phyloP scores from a whole-genome alignment of 2,888 invertebrate genomes.

The Phasia obesa region DNA sequence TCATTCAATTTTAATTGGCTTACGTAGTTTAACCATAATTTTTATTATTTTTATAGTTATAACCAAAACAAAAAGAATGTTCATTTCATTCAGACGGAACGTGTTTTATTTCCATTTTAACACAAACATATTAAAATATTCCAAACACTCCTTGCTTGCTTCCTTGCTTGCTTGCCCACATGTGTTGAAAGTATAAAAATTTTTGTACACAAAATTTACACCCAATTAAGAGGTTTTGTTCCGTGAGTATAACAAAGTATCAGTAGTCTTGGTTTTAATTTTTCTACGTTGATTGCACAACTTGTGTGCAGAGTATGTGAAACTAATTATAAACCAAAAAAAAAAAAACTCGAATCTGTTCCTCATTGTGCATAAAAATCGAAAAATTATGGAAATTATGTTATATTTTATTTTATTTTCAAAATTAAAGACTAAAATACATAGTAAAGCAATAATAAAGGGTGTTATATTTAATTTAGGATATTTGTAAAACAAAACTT shows the following conservation, averaged over 20 bases:
- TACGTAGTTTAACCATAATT: conserved; percentile 71
- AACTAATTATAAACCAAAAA: conserved; percentile 61
- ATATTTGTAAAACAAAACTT: neutral
- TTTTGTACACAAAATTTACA: conserved; percentile 54
- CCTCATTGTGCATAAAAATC: conserved; percentile 81
- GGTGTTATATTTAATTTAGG: neutral
- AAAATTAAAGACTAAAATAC: conserved; percentile 14
- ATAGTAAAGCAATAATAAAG: conserved; percentile 14
- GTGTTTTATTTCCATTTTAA: conserved; percentile 49
- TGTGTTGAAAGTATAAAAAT: conserved; percentile 64
- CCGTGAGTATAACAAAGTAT: conserved; percentile 5
- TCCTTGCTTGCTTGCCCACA: conserved; percentile 21
- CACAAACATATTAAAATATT: conserved; percentile 27
- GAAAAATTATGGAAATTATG: conserved; percentile 82
- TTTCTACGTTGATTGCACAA: conserved; percentile 31
- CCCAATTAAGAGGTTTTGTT: conserved; percentile 63
- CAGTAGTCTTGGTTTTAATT: conserved; percentile 35
- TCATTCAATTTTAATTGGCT: conserved; percentile 70
- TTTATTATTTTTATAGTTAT: conserved; percentile 63
- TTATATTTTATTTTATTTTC: conserved; percentile 23
- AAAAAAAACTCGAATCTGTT: conserved; percentile 49
- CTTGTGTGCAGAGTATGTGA: conserved; percentile 45
- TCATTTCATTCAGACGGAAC: conserved; percentile 40
- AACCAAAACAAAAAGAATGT: conserved; percentile 11
- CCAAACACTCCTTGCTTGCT: conserved; percentile 17